These are phyloP conservation scores for Drosophila hamatofila DNA, from an alignment of 2,888 invertebrate genomes.

Conservation along the genomic window DNA sequence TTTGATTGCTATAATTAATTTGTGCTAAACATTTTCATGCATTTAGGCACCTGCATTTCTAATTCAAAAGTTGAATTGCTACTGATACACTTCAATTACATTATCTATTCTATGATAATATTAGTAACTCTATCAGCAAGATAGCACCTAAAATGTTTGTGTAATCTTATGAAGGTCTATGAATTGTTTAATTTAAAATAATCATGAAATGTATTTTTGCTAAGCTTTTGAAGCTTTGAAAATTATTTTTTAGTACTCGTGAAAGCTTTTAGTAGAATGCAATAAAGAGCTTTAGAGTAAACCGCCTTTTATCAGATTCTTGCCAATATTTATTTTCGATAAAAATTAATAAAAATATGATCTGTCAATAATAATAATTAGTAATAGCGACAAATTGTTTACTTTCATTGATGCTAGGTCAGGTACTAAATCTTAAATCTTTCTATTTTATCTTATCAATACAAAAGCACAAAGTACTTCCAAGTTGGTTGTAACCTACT, in stretches of 20 bases:
- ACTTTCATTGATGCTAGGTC: too few relatives aligned
- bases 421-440: slow-evolving; percentile 2
- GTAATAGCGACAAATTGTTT: too few relatives aligned
- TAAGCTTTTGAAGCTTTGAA: not conserved
- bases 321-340: too few relatives aligned
- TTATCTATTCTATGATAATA: not conserved
- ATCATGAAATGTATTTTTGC: not conserved
- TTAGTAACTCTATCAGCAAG: not conserved
- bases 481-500: too few relatives aligned
- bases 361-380: too few relatives aligned
- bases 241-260: not conserved
- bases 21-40: not conserved
- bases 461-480: not conserved
- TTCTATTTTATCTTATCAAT: not conserved
- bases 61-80: not conserved
- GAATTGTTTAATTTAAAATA: too few relatives aligned
- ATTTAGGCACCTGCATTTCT: not conserved
- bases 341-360: too few relatives aligned
- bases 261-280: not conserved
- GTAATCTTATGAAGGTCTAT: too few relatives aligned
- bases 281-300: not conserved
- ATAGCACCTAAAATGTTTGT: too few relatives aligned
- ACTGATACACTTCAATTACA: not conserved
- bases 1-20: not conserved
- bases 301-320: too few relatives aligned